Evolutionary conservation across 2,113 vertebrate species (phyloP), one percentile per base, ranked within the genome.

Genomic region (Zosterops borbonicus): DNA sequence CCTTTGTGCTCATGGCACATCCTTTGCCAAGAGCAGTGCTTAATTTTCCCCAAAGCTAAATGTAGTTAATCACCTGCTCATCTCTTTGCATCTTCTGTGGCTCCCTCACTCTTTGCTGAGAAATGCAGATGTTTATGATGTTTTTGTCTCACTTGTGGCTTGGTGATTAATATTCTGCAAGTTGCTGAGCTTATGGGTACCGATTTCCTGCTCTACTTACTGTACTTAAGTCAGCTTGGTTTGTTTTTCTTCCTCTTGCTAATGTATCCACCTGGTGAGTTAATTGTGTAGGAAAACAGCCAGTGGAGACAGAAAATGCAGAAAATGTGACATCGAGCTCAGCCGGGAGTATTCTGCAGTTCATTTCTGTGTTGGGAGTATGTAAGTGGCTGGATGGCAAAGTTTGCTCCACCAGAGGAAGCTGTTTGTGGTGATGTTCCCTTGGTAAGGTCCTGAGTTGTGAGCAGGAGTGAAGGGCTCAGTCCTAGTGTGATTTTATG

Each of bases 191-290:
- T 92, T 80, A 67, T 35, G 63, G 84, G 41, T 82, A 86, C 71
- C 44, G 3, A 95, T 97, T 96, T 95, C 90, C 90, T 95, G 93
- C 87, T 93, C 84, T 76, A 76, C 84, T 91, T 94, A 91, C 88
- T 52, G 67, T 74, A 74, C 82, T 94, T 94, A 91, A 95, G 87
- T 86, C 79, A 74, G 70, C 49, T 55, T 67, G 63, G 59, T 85
- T 94, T 88, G 52, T 87, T 94, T 95, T 92, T 90, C 79, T 93
- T 95, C 55, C 84, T 91, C 75, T 84, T 90, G 67, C 71, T 96
- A 80, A 86, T 94, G 79, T 92, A 94, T 85, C 71, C 63, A 91
- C 94, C 93, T 90, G 75, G 71, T 70, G 85, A 95, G 85, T 70
- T 91, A 94, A 95, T 94, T 90, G 78, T 80, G 50, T 65, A 95